Evolutionary conservation across 2,797 vertebrate species (phyloP).

Genomic region (Sebastes nivosus): DNA sequence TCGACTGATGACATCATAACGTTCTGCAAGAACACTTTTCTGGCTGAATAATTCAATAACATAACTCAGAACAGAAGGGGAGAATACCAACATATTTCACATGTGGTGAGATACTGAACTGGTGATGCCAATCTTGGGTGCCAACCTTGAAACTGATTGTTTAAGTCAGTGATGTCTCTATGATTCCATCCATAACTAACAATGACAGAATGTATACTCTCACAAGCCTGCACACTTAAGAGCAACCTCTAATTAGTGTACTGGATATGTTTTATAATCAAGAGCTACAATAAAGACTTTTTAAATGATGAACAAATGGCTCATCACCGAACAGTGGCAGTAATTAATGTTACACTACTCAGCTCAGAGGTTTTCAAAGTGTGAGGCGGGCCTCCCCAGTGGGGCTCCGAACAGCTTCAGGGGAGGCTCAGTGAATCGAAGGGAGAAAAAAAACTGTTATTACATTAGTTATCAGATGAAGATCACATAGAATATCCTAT

Average conservation of each 20-base stretch:
- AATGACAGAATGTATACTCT: neutral
- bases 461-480: neutral
- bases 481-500: neutral
- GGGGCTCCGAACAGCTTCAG: neutral
- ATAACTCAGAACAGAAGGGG: neutral
- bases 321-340: neutral
- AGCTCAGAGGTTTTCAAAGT: neutral
- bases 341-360: neutral
- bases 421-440: neutral
- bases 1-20: neutral
- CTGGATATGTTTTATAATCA: neutral
- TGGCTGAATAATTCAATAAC: neutral
- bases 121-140: too few species aligned
- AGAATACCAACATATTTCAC: neutral
- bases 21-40: neutral
- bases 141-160: neutral
- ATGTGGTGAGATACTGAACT: neutral
- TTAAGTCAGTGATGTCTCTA: neutral
- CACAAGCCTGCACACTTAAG: neutral
- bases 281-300: neutral
- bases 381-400: neutral
- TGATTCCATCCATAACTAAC: too few species aligned
- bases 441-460: neutral
- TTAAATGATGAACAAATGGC: neutral
- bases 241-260: neutral